phyloP scores from a whole-genome alignment of 1,140 invertebrate species.

The Mizuhopecten yessoensis region DNA sequence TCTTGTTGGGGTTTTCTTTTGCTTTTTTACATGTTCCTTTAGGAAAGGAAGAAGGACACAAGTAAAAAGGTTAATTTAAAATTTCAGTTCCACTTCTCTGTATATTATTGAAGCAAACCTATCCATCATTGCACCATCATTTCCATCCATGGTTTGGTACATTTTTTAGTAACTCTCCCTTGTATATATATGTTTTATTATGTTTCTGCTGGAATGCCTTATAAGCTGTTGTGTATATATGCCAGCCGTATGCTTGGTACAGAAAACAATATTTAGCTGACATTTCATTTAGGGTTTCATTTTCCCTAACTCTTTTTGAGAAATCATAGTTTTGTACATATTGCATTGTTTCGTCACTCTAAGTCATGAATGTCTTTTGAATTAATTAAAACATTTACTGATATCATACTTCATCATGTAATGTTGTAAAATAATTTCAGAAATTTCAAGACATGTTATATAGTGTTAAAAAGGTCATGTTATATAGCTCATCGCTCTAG shows the following conservation, averaged over 20 bases:
- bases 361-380: too few relatives aligned
- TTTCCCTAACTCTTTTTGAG: neutral
- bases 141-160: neutral
- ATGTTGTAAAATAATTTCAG: too few relatives aligned
- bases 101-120: neutral
- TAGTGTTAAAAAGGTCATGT: too few relatives aligned
- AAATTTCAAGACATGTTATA: too few relatives aligned
- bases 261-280: neutral
- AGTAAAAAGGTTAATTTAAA: slow-evolving; percentile 36
- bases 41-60: slow-evolving; percentile 36
- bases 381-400: too few relatives aligned
- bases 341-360: too few relatives aligned
- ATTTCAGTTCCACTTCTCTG: slow-evolving; percentile 41
- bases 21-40: slow-evolving; percentile 40
- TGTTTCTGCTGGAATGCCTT: neutral
- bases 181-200: slow-evolving; percentile 20
- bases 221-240: slow-evolving; percentile 30
- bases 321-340: neutral
- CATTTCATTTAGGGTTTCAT: neutral
- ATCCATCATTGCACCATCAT: slow-evolving; percentile 1
- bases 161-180: neutral
- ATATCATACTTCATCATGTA: too few relatives aligned
- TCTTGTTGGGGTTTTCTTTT: slow-evolving; percentile 30
- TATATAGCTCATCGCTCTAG: too few relatives aligned
- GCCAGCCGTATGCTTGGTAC: slow-evolving; percentile 27